Evolutionary conservation across 2,797 vertebrate genomes (phyloP).

Genomic region (Malurus leucopterus): DNA sequence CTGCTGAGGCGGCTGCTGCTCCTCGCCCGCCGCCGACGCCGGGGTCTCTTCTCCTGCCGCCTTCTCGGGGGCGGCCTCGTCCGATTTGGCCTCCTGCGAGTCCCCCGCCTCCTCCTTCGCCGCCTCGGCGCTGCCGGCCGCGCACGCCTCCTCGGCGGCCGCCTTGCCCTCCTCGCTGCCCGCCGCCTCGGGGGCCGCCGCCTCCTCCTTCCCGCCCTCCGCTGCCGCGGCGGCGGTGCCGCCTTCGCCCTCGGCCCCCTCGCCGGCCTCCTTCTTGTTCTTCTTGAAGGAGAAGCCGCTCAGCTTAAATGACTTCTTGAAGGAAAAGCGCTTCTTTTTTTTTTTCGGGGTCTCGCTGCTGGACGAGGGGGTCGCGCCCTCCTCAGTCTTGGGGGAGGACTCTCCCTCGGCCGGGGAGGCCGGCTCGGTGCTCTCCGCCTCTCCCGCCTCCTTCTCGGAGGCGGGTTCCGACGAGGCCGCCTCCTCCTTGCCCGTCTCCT

Average conservation of each 20-base stretch:
- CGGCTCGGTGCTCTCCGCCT: conserved; percentile 78
- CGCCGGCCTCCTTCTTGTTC: conserved; percentile 89
- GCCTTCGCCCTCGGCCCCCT: conserved; percentile 79
- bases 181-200: conserved; percentile 48
- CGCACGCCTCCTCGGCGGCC: conserved; percentile 67
- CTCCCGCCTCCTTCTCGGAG: conserved; percentile 73
- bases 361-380: conserved; percentile 78
- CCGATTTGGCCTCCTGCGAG: conserved; percentile 68
- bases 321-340: conserved; percentile 96
- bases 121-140: conserved; percentile 61
- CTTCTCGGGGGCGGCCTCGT: conserved; percentile 75
- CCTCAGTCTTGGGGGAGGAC: conserved; percentile 83
- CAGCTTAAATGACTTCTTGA: conserved; percentile 95
- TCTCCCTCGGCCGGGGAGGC: conserved; percentile 82
- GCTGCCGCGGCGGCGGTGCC: conserved; percentile 33
- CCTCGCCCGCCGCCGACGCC: conserved; percentile 19
- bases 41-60: conserved; percentile 60
- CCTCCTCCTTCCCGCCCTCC: conserved; percentile 76
- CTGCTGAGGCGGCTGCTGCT: conserved; percentile 54
- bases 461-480: conserved; percentile 57
- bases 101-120: conserved; percentile 68
- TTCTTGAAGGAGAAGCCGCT: conserved; percentile 96
- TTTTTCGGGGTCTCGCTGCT: conserved; percentile 92
- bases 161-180: conserved; percentile 71
- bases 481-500: conserved; percentile 57